Percentiles rank a stretch among this genome's conserved stretches.
phyloP scores from a whole-genome alignment of 2,797 vertebrate species.

The Valencia hispanica region DNA sequence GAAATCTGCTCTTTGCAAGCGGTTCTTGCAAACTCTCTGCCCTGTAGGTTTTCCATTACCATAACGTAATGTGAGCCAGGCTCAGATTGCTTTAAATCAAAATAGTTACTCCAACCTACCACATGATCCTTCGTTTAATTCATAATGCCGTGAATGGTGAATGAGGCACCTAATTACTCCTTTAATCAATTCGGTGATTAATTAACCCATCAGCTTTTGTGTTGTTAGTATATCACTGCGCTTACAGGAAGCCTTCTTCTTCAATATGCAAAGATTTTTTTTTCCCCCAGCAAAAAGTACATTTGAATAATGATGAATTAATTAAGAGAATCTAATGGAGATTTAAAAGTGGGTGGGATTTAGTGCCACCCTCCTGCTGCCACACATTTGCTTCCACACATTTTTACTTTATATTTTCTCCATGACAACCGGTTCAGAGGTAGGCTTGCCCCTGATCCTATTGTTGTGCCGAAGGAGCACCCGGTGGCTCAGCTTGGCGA shows the following conservation, averaged over 20 bases:
- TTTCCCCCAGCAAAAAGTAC: slow-evolving; percentile 56
- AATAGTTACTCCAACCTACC: slow-evolving; percentile 62
- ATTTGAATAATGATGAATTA: slow-evolving; percentile 81
- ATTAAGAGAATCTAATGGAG: slow-evolving; percentile 78
- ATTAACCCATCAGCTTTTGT: slow-evolving; percentile 77
- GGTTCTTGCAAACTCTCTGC: slow-evolving; percentile 23
- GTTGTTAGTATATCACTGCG: slow-evolving; percentile 73
- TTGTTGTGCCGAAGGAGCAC: slow-evolving; percentile 71
- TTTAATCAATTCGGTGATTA: slow-evolving; percentile 75
- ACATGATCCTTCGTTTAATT: slow-evolving; percentile 54
- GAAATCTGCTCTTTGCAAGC: not conserved
- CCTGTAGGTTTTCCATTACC: slow-evolving; percentile 58
- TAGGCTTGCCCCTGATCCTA: slow-evolving; percentile 60
- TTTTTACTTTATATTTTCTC: slow-evolving; percentile 28
- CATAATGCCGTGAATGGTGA: slow-evolving; percentile 66
- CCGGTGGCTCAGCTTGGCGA: slow-evolving; percentile 72
- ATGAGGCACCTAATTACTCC: slow-evolving; percentile 75
- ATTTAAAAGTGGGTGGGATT: slow-evolving; percentile 80
- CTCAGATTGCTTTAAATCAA: slow-evolving; percentile 52
- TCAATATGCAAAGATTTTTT: slow-evolving; percentile 61
- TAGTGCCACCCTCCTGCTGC: slow-evolving; percentile 71
- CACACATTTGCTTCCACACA: slow-evolving; percentile 62
- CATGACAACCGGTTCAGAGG: slow-evolving; percentile 55
- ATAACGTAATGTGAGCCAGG: slow-evolving; percentile 34
- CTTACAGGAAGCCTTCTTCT: slow-evolving; percentile 66